Base-by-base conservation (phyloP, 2,797 vertebrate species). In the Macrochelys suwanniensis region DNA sequence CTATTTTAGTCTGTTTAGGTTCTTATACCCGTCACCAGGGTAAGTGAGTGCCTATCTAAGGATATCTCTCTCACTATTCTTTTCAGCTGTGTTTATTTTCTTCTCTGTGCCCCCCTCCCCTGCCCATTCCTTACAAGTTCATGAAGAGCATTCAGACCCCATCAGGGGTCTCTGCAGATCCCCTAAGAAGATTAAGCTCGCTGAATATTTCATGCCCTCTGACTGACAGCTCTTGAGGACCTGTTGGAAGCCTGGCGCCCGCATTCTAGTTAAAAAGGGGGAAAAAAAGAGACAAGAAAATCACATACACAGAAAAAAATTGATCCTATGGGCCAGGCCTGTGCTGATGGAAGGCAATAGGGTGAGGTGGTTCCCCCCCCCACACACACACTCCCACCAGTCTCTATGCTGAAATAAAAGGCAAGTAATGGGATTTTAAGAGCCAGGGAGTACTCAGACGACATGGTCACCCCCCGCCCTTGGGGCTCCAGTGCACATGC, bases 141-240 rank as follows among this genome's bases (percentile, higher is more conserved):
- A 11, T 85, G 92, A 97, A 97, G 96, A 96, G 95, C 88, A 84
- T 93, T 95, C 96, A 96, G 95, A 89, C 95, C 96, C 95, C 95
- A 89, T 89, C 95, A 97, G 96, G 95, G 96, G 95, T 97, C 97
- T 96, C 92, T 96, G 91, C 96, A 97, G 97, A 98, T 98, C 97
- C 96, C 96, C 56, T 89, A 97, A 97, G 97, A 96, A 98, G 98
- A 98, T 97, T 96, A 98, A 98, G 97, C 71, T 57, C 89, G 92
- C 98, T 98, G 98, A 98, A 99, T 99, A 98, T 98, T 99, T 98
- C 97, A 98, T 98, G 98, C 80, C 80, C 87, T 86, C 94, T 98
- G 98, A 98, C 83, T 98, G 98, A 98, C 98, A 98, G 97, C 91
- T 98, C 96, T 97, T 90, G 96, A 98, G 96, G 97, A 98, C 97